Evolutionary conservation across 2,797 vertebrate species (phyloP), one percentile per base, ranked within the genome.

Genomic region (Acomys russatus): DNA sequence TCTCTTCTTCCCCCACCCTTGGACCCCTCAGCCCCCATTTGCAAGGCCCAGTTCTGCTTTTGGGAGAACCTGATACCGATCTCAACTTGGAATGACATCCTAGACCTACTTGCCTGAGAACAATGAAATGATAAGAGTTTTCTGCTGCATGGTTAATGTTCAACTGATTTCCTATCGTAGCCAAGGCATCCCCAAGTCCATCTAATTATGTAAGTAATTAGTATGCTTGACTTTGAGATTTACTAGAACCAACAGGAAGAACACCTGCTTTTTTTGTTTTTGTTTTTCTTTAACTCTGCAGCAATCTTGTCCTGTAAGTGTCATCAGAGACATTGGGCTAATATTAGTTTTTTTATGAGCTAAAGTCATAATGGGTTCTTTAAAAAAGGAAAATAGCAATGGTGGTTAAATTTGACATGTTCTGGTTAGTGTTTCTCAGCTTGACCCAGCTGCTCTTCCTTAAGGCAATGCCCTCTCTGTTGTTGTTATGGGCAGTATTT

Each of bases 401-500:
- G 35, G 5, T 74, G 59, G 82, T 92, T 94, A 90, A 93, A 44
- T 73, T n/a, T 87, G 22, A 84, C 30, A 61, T 9, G n/a, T 70
- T 71, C 9, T 25, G 59, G 30, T 64, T 76, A 94, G 22, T 66
- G 68, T 51, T 82, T 93, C 70, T 91, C 74, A 88, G 11, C 9
- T 23, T 68, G 68, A 64, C 51, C 25, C 30, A 84, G 23, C 44
- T 38, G 20, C 10, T 14, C 85, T 96, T 86, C 25, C n/a, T 9
- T 90, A 83, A 93, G 23, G 61, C 83, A 77, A 25, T 33, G 23
- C 11, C 20, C 3, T 44, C 23, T 73, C 51, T 14, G 54, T 25
- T 83, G 54, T 91, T 59, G 83, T n/a, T 92, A 18, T 54, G 59
- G 74, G 78, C 87, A 49, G 35, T 64, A 33, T 92, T 96, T 96